Evolutionary conservation across 92 coral and sea anemone genomes (phyloP), one percentile per base, ranked within the genome.

Genomic region (Blastomussa wellsi): DNA sequence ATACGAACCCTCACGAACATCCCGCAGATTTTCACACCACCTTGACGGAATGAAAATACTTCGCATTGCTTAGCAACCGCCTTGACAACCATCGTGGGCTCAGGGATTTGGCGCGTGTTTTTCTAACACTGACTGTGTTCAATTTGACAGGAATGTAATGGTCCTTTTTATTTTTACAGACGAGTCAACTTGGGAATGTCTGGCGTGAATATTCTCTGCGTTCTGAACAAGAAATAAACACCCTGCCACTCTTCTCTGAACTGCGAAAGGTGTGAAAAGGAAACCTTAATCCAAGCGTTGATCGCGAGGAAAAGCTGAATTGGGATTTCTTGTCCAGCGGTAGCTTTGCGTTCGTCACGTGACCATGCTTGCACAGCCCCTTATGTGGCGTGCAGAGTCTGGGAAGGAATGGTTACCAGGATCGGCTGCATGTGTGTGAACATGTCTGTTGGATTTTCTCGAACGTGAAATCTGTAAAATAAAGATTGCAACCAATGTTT

Each of bases 151-250:
- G 19, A 47, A 41, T 41, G 17, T 48, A n/a, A 41, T 29, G 20
- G 36, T 1, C 37, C 22, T 44, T 19, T 28, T 20, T 75, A 29
- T 60, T 33, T 73, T 86, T 81, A 10, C 89, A 95, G 98, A 81
- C 94, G 96, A 3, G 96, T 96, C 57, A 96, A 96, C 79, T 87
- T 96, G 67, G 98, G 99, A 28, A 83, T 88, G 70, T 94, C 98
- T 1, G 99, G 99, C 36, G 98, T 96, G 36, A 96, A 96, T 60
- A 92, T 96, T 87, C 91, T 94, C 15, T 95, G 96, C 48, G 90
- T 96, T 72, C 81, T 96, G 31, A 94, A 83, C 90, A 96, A 89
- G 88, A 96, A 94, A 84, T 95, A 17, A 74, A 2, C 24, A 37
- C 55, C n/a, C 2, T 67, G 35, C 47, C 14, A 12, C 35, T 2